phyloP scores from a whole-genome alignment of 2,888 invertebrate genomes.

The Mactromeris polynyma region DNA sequence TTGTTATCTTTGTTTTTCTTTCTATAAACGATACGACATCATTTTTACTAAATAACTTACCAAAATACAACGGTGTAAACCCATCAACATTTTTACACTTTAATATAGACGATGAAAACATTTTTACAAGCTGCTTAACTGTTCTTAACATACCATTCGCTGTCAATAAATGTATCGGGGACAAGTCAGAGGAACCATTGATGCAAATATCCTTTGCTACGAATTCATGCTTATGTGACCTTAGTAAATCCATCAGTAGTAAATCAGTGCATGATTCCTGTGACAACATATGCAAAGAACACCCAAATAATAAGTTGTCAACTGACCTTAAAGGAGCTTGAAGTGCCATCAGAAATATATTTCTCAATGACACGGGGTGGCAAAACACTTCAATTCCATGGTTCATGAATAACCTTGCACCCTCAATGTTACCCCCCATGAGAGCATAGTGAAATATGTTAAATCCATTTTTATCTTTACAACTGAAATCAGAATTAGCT shows the following conservation, averaged over 20 bases:
- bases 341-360: conserved; percentile 9
- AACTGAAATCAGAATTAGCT: neutral
- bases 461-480: conserved; percentile 19
- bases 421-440: conserved; percentile 21
- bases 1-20: neutral
- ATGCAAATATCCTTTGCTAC: neutral
- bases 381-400: neutral
- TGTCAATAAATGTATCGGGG: neutral
- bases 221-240: neutral
- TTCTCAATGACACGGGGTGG: neutral
- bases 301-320: no score
- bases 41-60: neutral
- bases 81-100: neutral
- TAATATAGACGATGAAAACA: neutral
- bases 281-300: no score
- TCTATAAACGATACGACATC: neutral
- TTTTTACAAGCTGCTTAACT: neutral
- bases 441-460: conserved; percentile 32
- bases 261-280: conserved; percentile 22
- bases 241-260: neutral
- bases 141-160: conserved; percentile 7
- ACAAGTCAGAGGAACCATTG: neutral
- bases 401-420: conserved; percentile 7
- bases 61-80: conserved; percentile 8
- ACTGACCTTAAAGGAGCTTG: neutral